Percentiles rank a stretch among this genome's conserved stretches.
Evolutionary conservation across 2,797 vertebrate genomes (phyloP).

Genomic region (Harpagifer antarcticus): DNA sequence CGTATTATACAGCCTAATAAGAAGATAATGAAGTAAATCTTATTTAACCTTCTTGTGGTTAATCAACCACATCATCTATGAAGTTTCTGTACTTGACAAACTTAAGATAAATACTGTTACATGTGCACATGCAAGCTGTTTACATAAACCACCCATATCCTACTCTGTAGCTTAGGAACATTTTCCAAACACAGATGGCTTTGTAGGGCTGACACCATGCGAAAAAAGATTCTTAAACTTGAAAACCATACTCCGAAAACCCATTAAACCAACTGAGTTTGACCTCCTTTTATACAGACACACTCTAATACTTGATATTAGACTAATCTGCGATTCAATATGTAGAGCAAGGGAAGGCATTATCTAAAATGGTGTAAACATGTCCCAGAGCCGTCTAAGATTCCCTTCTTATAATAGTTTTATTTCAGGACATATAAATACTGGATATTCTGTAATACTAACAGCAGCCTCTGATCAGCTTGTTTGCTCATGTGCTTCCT

Average conservation of each 20-base stretch:
- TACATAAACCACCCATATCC: conserved; percentile 24
- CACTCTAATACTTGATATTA: conserved; percentile 75
- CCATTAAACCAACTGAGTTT: conserved; percentile 71
- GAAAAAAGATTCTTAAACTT: conserved; percentile 64
- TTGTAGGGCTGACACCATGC: conserved; percentile 20
- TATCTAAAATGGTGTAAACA: conserved; percentile 86
- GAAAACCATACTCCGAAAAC: conserved; percentile 63
- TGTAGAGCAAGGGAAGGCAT: conserved; percentile 82
- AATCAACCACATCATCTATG: neutral
- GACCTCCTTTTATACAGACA: conserved; percentile 74
- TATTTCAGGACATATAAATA: conserved; percentile 81
- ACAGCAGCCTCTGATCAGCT: conserved; percentile 68
- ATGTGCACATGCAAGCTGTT: conserved; percentile 18
- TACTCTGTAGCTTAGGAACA: conserved; percentile 21
- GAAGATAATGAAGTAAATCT: conserved; percentile 3
- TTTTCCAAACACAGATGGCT: conserved; percentile 29
- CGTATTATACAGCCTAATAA: neutral
- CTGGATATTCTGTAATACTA: conserved; percentile 76
- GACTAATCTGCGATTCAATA: conserved; percentile 83
- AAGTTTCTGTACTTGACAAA: neutral
- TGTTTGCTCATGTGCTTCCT: conserved; percentile 74
- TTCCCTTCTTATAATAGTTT: conserved; percentile 80
- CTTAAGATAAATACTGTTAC: conserved; percentile 24
- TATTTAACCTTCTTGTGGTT: neutral
- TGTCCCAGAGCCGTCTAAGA: conserved; percentile 82